A percentile compares a stretch with the other conserved stretches of the same genome.
phyloP scores from a whole-genome alignment of 2,888 invertebrate species.

The Julus scandinavius region DNA sequence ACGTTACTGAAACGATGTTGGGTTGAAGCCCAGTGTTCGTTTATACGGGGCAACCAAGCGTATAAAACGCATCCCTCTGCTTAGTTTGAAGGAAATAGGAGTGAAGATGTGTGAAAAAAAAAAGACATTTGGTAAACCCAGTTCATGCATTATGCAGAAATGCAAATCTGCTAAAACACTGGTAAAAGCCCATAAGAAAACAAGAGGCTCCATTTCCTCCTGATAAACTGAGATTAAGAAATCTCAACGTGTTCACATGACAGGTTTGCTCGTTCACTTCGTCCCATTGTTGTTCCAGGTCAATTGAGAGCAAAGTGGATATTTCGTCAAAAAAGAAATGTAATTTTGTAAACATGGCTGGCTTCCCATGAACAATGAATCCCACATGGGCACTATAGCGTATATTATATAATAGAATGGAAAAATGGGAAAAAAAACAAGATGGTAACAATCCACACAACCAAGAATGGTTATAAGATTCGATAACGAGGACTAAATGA shows the following conservation, averaged over 20 bases:
- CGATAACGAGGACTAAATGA: background rate
- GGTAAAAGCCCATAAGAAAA: background rate
- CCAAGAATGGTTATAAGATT: background rate
- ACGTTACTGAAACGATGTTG: background rate
- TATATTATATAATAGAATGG: background rate
- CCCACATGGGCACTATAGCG: background rate
- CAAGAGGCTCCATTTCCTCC: background rate
- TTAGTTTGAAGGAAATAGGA: background rate
- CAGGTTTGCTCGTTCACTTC: background rate
- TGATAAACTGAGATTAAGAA: conserved; percentile 23
- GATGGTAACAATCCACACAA: background rate
- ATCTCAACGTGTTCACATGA: background rate
- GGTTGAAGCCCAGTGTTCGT: background rate
- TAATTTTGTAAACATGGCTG: background rate
- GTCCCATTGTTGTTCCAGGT: background rate
- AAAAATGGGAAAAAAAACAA: background rate
- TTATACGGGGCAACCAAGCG: background rate
- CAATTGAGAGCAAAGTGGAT: background rate
- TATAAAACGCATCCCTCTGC: background rate
- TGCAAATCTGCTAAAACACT: background rate
- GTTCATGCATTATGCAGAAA: conserved; percentile 35
- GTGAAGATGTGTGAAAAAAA: background rate
- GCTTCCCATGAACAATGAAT: background rate
- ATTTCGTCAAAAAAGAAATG: background rate
- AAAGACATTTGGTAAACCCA: background rate